A percentile compares a stretch with the other conserved stretches of the same genome.
Evolutionary conservation across 37 sponge, comb jelly and placozoan genomes (phyloP).

Genomic region (Amphimedon queenslandica): DNA sequence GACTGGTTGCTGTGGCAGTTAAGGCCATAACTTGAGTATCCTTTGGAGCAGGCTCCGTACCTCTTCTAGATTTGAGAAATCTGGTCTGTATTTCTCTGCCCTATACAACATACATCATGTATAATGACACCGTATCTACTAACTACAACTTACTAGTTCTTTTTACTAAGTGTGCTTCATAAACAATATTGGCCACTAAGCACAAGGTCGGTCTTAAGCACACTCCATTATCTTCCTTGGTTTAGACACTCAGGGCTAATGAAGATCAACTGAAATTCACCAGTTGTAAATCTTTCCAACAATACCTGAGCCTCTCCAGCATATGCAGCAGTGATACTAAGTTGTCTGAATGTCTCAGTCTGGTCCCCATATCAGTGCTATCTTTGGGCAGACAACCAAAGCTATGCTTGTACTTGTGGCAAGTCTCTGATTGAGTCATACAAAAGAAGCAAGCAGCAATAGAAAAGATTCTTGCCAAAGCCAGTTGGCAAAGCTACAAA

Average conservation of each 20-base stretch:
- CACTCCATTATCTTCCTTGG: neutral
- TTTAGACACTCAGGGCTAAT: neutral
- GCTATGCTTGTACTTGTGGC: neutral
- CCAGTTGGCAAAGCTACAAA: constrained; percentile 31
- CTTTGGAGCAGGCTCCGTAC: neutral
- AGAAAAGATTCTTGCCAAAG: constrained; percentile 22
- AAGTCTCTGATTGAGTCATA: constrained; percentile 1
- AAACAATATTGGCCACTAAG: neutral
- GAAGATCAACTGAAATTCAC: neutral
- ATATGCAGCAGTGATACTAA: too few relatives aligned
- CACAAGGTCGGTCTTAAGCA: neutral
- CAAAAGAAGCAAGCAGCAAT: neutral
- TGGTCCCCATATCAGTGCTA: constrained; percentile 26
- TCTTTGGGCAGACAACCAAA: constrained; percentile 23
- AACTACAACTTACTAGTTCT: neutral
- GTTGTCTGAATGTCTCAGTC: neutral
- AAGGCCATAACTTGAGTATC: neutral
- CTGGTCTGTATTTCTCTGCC: neutral
- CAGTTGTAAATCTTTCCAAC: too few relatives aligned
- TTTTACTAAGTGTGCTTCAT: neutral
- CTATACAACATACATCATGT: neutral
- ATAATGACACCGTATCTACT: neutral
- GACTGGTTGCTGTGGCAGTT: constrained; percentile 1
- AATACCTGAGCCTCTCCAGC: too few relatives aligned
- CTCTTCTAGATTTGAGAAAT: neutral